Evolutionary conservation across 2,797 vertebrate species (phyloP), one percentile per base, ranked within the genome.

Genomic region (Acanthiza pusilla): DNA sequence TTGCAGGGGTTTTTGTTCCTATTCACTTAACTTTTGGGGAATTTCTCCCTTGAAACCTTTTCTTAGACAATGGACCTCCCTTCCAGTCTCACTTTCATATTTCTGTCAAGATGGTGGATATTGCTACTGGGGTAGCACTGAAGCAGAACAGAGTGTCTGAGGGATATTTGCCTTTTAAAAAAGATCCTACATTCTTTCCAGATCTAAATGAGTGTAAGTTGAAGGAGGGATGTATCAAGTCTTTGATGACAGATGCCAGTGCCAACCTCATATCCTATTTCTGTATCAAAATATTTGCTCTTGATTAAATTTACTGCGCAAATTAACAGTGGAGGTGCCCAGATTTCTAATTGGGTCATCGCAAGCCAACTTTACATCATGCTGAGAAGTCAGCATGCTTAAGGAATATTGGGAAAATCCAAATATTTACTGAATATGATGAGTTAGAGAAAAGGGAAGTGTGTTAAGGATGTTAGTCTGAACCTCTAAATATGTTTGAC

Each of bases 211-310:
- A 15, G 14, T 48, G 38, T 57, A 55, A 85, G 25, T 67, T 84
- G 57, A 62, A 75, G 26, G 53, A 87, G 36, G 16, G 27, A 47
- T 54, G 80, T 83, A 65, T 50, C 34, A 42, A 74, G 61, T n/a
- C 32, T 90, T 67, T 9, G 42, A 83, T 32, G 45, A 67, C 42
- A 91, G 48, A 73, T 26, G 20, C 57, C 27, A 63, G 27, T 74
- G 67, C 18, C 50, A 89, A 77, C 8, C 19, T 93, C 68, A 75
- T 92, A 89, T 77, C 34, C 45, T 92, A 85, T 91, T 95, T 93
- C 80, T 87, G 25, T 42, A 61, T 65, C 38, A 61, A 92, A 96
- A 94, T 96, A 92, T 94, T 91, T 94, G 45, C 34, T 79, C 82
- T 89, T 93, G 79, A 85, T 93, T 90, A 78, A 83, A 85, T 86